Evolutionary conservation across 2,113 vertebrate species (phyloP).

Genomic region (Ailuropoda melanoleuca): DNA sequence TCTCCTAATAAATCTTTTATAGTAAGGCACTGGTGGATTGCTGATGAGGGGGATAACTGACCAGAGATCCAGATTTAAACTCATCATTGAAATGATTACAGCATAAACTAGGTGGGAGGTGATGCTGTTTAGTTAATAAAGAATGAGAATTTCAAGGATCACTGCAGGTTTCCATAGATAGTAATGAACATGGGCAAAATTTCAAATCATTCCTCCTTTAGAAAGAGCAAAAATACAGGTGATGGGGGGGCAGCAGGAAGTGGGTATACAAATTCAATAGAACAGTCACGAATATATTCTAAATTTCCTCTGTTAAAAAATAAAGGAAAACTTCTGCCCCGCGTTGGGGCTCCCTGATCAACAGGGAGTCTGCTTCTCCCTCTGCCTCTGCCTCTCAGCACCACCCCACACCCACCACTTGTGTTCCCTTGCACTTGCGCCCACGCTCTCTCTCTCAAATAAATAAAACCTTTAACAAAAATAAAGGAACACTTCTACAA

Average conservation of each 20-base stretch:
- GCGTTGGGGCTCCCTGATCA: neutral
- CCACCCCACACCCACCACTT: neutral
- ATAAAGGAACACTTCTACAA: neutral
- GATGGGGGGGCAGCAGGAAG: rapidly evolving
- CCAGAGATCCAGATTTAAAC: neutral
- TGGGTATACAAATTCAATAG: neutral
- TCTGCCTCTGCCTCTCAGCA: neutral
- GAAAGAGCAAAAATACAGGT: neutral
- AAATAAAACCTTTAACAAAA: neutral
- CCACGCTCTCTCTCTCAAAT: neutral
- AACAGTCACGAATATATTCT: neutral
- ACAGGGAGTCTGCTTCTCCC: neutral
- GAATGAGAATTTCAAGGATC: slow-evolving; percentile 1
- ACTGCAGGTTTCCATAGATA: neutral
- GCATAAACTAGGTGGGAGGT: neutral
- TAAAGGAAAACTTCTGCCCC: neutral
- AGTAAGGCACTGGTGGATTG: neutral
- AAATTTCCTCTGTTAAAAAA: neutral
- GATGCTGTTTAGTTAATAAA: neutral
- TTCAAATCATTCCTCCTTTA: neutral
- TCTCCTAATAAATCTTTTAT: neutral
- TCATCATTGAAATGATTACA: neutral
- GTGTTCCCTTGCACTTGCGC: neutral
- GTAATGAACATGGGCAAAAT: neutral
- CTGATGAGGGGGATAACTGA: neutral